Evolutionary conservation across 2,113 vertebrate species (phyloP).

Genomic region (Pluvianellus socialis): DNA sequence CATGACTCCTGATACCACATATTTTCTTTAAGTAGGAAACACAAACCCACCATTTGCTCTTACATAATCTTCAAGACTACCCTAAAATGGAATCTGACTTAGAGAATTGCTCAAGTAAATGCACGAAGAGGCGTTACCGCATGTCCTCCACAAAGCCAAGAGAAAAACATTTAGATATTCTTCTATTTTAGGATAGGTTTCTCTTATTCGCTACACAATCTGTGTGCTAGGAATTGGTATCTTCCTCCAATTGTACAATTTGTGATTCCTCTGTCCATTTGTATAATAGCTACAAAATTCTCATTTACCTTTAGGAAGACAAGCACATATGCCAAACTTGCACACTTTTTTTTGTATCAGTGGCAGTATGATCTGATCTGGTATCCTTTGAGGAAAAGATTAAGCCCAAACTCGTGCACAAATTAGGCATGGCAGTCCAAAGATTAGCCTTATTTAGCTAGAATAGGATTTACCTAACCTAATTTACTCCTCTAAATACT

Average conservation of each 20-base stretch:
- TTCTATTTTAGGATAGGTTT: conserved; percentile 29
- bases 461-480: neutral
- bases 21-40: neutral
- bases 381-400: neutral
- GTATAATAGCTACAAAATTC: neutral
- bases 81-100: conserved; percentile 43
- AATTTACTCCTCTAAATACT: neutral
- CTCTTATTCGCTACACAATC: conserved; percentile 20
- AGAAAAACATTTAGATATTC: conserved; percentile 9
- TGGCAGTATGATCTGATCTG: neutral
- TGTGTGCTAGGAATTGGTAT: neutral
- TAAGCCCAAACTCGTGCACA: neutral
- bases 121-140: neutral
- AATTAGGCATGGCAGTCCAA: neutral
- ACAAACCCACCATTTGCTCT: neutral
- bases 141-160: neutral
- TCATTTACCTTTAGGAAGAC: neutral
- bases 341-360: neutral
- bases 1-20: neutral
- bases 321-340: neutral
- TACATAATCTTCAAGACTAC: conserved; percentile 22
- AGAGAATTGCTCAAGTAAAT: conserved; percentile 20
- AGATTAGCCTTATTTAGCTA: neutral
- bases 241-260: neutral
- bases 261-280: neutral